phyloP scores from a whole-genome alignment of 2,113 vertebrate genomes.

The Plectropomus leopardus region DNA sequence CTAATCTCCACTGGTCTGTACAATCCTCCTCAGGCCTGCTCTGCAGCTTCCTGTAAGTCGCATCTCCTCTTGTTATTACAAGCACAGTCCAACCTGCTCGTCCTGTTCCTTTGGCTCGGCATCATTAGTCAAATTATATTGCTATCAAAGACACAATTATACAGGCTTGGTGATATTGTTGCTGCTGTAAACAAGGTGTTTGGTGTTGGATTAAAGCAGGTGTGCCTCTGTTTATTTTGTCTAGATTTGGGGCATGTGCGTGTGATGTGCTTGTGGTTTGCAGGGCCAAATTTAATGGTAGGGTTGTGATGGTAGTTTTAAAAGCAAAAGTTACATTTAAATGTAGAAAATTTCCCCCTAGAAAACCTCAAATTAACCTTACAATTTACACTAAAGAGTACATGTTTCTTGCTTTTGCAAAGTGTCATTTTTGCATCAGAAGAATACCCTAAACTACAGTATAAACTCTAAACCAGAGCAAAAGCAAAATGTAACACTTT shows the following conservation, averaged over 20 bases:
- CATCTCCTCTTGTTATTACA: slow-evolving; percentile 64
- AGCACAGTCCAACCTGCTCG: slow-evolving; percentile 60
- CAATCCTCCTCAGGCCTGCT: slow-evolving; percentile 13
- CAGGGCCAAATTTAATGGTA: background rate
- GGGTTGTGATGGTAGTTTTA: background rate
- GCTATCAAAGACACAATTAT: slow-evolving; percentile 56
- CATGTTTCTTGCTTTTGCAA: background rate
- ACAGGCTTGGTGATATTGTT: slow-evolving; percentile 67
- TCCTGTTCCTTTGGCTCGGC: slow-evolving; percentile 63
- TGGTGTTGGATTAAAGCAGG: slow-evolving; percentile 40
- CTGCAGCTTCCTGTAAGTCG: slow-evolving; percentile 57
- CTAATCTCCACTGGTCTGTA: background rate
- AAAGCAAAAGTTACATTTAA: background rate
- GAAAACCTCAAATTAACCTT: background rate
- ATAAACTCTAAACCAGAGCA: too few relatives aligned
- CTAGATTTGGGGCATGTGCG: slow-evolving; percentile 17
- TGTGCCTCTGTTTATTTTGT: slow-evolving; percentile 54
- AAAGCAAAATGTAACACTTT: background rate
- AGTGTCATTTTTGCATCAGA: background rate
- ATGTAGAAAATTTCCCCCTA: background rate
- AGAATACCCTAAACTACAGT: background rate
- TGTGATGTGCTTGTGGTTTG: slow-evolving; percentile 55
- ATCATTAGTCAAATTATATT: slow-evolving; percentile 63
- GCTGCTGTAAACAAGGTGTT: slow-evolving; percentile 66
- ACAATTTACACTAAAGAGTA: background rate